A percentile compares a stretch with the other conserved stretches of the same genome.
phyloP scores from a whole-genome alignment of 1,140 invertebrate species.

The Drosophila novamexicana region DNA sequence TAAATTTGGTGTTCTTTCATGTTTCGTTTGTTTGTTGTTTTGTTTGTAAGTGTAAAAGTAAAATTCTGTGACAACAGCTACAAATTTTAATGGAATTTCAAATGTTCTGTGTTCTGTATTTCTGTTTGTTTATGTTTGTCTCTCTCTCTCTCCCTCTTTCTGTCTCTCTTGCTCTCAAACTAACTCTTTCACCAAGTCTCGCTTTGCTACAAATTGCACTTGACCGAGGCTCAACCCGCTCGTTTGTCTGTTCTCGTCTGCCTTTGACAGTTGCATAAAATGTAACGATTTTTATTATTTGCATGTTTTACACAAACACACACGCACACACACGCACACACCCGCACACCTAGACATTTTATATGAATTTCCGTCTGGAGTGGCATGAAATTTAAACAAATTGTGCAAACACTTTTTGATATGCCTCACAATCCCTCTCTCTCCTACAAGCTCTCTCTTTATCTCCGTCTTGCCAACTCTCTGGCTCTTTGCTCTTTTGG shows the following conservation, averaged over 20 bases:
- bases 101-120: constrained; percentile 47
- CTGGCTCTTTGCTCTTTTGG: constrained; percentile 13
- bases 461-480: constrained; percentile 1
- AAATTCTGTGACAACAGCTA: constrained; percentile 60
- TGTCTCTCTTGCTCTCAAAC: background rate
- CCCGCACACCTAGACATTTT: constrained; percentile 45
- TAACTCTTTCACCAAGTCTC: background rate
- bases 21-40: constrained; percentile 19
- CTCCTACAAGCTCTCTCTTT: background rate
- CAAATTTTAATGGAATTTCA: constrained; percentile 81
- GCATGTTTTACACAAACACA: constrained; percentile 28
- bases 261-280: constrained; percentile 55
- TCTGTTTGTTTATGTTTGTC: constrained; percentile 23
- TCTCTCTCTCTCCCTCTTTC: background rate
- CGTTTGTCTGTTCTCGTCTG: constrained; percentile 42
- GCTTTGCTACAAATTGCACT: constrained; percentile 59
- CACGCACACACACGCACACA: constrained; percentile 11
- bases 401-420: constrained; percentile 77
- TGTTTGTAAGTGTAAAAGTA: constrained; percentile 44
- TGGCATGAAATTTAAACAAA: constrained; percentile 78
- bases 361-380: constrained; percentile 62
- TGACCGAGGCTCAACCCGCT: constrained; percentile 50
- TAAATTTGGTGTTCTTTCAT: constrained; percentile 54
- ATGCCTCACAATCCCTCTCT: constrained; percentile 11
- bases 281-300: constrained; percentile 50